Base-by-base conservation (phyloP, 2,888 invertebrate genomes). In the Drosophila demipolita region DNA sequence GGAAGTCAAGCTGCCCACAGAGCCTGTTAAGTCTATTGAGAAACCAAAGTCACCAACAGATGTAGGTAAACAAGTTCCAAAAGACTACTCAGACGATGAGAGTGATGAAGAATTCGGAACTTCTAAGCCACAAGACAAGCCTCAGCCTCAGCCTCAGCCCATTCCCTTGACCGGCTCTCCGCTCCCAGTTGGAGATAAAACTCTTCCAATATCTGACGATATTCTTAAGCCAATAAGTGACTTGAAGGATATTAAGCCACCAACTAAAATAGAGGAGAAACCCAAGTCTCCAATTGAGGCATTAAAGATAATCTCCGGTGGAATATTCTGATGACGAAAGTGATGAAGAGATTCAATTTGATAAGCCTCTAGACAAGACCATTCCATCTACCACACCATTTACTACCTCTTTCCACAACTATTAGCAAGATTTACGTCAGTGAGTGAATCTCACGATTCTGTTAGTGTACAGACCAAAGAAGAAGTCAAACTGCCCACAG, bases 211-310 rank as follows among this genome's bases (percentile, higher is more conserved):
- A n/a, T 9, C n/a, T 9, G n/a, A 17, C 4, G 9, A 40, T n/a
- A 29, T 11, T 35, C 49, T 45, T 4, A 64, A 23, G n/a, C 45
- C 58, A 6, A 11, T 58, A 6, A 0, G 8, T 6, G 55, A 49
- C 36, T 1, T 8, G 9, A 55, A n/a, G n/a, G 58, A 58, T 6
- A 29, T 20, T 58, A 33, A 33, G 58, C 5, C 58, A 2, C 52
- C 57, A 26, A 0, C 38, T n/a, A 53, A 58, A 35, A 12, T 20
- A n/a, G 73, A 64, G n/a, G 60, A 73, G n/a, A 73, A 61, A 11
- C 58, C 33, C 11, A 65, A 54, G 17, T 57, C 73, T 0, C 49
- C 61, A 0, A 2, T 61, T 42, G 49, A 45, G 1, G 12, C 33
- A 5, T 12, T 0, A 3, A 66, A 35, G 17, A 45, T n/a, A n/a